Base-by-base conservation (phyloP, 2,797 vertebrate genomes). In the Psittacula echo region DNA sequence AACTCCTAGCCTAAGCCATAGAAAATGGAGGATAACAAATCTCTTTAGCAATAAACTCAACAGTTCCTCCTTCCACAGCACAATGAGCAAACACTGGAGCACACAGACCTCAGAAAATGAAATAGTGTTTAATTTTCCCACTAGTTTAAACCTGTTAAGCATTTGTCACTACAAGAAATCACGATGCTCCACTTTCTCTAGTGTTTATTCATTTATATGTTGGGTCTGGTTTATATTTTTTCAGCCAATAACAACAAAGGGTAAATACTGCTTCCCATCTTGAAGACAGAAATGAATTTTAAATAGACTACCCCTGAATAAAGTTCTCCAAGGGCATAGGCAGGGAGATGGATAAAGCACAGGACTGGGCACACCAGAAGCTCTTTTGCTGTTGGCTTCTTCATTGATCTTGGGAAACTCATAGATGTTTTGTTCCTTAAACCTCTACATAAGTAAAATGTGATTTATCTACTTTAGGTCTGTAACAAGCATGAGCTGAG, bases 191-290 rank as follows among this genome's bases (percentile, higher is more conserved):
- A 14, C 58, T 58, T 90, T 81, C 14, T 70, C 7, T 91, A 64
- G 45, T 15, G 20, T 58, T 67, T 32, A 47, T 11, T 42, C 2
- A 7, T 41, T 54, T 81, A 10, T 0, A 0, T 30, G 22, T 22
- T 62, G 11, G 17, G 6, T 27, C 21, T 34, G 24, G 23, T 37
- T 26, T 24, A 17, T 37, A 22, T 41, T 54, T 50, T 32, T 80
- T 44, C 7, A 22, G 9, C 22, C 11, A 10, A 42, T 73, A 90
- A 61, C 45, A 89, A n/a, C 13, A 54, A 89, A 56, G 13, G 8
- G 68, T 30, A 68, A 93, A 54, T 11, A 58, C 22, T 37, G 16
- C 20, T 78, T 88, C 45, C 44, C 13, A 50, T 17, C 15, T 70
- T 64, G 54, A 82, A 87, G 27, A 16, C 18, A 51, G 50, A 76